These are phyloP conservation scores for Balearica regulorum DNA, from an alignment of 2,797 vertebrate species.

Conservation along the genomic window DNA sequence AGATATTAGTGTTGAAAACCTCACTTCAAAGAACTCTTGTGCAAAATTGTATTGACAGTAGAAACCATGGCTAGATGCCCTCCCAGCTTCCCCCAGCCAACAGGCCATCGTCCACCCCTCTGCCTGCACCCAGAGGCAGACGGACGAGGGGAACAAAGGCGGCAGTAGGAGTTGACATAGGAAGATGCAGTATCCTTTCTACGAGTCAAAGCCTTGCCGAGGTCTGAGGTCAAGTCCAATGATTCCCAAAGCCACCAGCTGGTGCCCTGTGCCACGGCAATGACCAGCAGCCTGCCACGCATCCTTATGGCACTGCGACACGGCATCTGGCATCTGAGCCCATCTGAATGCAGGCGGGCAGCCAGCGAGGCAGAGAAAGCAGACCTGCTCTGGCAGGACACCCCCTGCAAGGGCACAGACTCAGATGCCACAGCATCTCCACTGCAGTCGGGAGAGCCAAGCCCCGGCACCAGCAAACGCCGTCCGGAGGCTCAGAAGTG, in stretches of 20 bases:
- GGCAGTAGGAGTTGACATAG: not conserved
- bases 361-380: not conserved
- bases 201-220: constrained; percentile 34
- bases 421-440: not conserved
- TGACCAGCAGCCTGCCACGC: accelerated
- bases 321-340: not conserved
- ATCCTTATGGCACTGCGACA: not conserved
- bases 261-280: accelerated
- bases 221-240: constrained; percentile 37
- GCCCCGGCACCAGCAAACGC: accelerated
- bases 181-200: constrained; percentile 56
- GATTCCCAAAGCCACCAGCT: constrained; percentile 13
- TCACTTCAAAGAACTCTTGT: constrained; percentile 65
- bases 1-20: constrained; percentile 65
- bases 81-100: not conserved
- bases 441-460: not conserved
- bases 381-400: not conserved
- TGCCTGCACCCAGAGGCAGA: not conserved
- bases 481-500: accelerated
- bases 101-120: not conserved
- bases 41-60: constrained; percentile 62
- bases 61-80: constrained; percentile 43
- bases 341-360: not conserved
- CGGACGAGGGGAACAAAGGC: not conserved
- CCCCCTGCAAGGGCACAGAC: not conserved